A percentile compares a stretch with the other conserved stretches of the same genome.
phyloP scores from a whole-genome alignment of 2,888 invertebrate genomes.

The Biston stratarius region DNA sequence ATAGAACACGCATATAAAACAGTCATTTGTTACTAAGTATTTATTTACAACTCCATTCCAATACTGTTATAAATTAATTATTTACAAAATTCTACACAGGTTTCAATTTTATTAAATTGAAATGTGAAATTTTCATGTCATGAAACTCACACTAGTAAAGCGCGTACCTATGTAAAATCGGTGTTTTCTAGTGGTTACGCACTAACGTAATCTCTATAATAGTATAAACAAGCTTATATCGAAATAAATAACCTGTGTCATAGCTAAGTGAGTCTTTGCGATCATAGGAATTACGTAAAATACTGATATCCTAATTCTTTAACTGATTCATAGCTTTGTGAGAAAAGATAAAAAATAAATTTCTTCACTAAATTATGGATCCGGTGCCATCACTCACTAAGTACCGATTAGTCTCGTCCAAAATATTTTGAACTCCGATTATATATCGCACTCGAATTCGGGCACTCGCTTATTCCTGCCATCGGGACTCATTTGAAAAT shows the following conservation, averaged over 20 bases:
- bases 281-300: conserved; percentile 13
- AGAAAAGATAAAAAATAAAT: too few species aligned
- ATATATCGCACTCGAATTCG: conserved; percentile 89
- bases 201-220: conserved; percentile 5
- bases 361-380: background rate
- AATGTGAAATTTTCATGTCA: conserved; percentile 53
- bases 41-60: conserved; percentile 62
- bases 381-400: background rate
- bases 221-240: conserved; percentile 33
- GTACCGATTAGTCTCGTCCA: conserved; percentile 40
- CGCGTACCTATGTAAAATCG: conserved; percentile 23
- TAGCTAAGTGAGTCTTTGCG: background rate
- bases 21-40: conserved; percentile 56
- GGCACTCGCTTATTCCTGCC: conserved; percentile 86
- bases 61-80: conserved; percentile 80
- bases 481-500: conserved; percentile 78
- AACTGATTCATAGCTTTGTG: background rate
- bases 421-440: conserved; percentile 32
- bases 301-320: background rate
- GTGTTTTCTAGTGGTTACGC: conserved; percentile 26
- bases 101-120: conserved; percentile 51
- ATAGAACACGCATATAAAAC: conserved; percentile 50
- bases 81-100: conserved; percentile 68
- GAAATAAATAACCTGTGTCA: conserved; percentile 41
- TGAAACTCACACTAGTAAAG: conserved; percentile 21